A percentile compares a stretch with the other conserved stretches of the same genome.
phyloP scores from a whole-genome alignment of 1,140 invertebrate species.

The Pseudomyrmex cubaensis region DNA sequence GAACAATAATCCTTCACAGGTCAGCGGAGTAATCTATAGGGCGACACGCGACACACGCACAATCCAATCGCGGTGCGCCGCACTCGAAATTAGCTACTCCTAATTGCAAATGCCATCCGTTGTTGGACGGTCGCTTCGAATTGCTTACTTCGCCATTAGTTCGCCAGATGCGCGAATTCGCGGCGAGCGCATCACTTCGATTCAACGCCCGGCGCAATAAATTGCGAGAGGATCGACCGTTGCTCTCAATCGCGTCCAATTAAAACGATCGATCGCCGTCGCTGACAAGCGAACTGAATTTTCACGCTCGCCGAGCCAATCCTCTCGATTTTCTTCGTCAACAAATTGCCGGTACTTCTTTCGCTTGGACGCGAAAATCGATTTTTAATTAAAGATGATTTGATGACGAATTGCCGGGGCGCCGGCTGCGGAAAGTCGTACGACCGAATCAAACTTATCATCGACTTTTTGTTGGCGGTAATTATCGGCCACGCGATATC shows the following conservation, averaged over 20 bases:
- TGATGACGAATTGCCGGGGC: neutral
- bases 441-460: neutral
- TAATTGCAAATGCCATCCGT: constrained; percentile 65
- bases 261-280: neutral
- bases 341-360: constrained; percentile 2
- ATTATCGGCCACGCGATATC: constrained; percentile 5
- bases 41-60: constrained; percentile 27
- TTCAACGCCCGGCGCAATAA: constrained; percentile 12
- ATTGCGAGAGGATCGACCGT: constrained; percentile 8
- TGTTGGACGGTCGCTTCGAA: constrained; percentile 14
- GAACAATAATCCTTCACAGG: constrained; percentile 40
- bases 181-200: neutral
- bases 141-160: constrained; percentile 42
- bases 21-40: neutral
- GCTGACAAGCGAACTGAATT: constrained; percentile 11
- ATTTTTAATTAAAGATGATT: constrained; percentile 30
- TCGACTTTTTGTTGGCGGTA: neutral
- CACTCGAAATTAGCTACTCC: constrained; percentile 55
- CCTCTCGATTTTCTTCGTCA: neutral
- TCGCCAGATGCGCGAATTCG: constrained; percentile 18
- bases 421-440: neutral
- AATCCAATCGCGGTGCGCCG: constrained; percentile 33
- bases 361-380: neutral
- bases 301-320: neutral
- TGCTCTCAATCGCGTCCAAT: constrained; percentile 18